Evolutionary conservation across 1,140 invertebrate species (phyloP).

Genomic region (Zeugodacus cucurbitae): DNA sequence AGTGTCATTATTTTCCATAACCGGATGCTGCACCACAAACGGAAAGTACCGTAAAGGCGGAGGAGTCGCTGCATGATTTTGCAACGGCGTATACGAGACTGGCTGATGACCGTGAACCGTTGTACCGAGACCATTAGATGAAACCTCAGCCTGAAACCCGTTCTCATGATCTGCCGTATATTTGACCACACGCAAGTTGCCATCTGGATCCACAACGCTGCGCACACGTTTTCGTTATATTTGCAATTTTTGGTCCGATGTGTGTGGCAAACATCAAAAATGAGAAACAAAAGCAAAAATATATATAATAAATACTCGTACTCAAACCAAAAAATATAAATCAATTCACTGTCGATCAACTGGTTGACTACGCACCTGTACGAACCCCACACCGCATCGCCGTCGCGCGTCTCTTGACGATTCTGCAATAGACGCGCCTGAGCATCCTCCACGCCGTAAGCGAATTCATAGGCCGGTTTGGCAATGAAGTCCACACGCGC

Average conservation of each 20-base stretch:
- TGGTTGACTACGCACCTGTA: slow-evolving; percentile 68
- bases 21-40: not conserved
- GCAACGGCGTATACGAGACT: not conserved
- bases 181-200: slow-evolving; percentile 67
- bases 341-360: not conserved
- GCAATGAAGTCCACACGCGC: slow-evolving; percentile 73
- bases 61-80: not conserved
- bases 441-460: slow-evolving; percentile 77
- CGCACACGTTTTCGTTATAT: not conserved
- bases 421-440: slow-evolving; percentile 76
- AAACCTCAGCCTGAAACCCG: slow-evolving; percentile 69
- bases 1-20: not conserved
- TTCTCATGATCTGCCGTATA: slow-evolving; percentile 69
- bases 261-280: not conserved
- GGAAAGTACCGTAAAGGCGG: not conserved
- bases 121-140: slow-evolving; percentile 57
- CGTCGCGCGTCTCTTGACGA: slow-evolving; percentile 75
- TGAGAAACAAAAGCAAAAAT: not conserved
- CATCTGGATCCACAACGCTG: slow-evolving; percentile 68
- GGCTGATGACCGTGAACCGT: slow-evolving; percentile 56
- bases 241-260: not conserved
- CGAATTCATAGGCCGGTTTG: slow-evolving; percentile 75
- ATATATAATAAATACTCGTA: not conserved
- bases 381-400: slow-evolving; percentile 75
- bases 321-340: not conserved